A percentile compares a stretch with the other conserved stretches of the same genome.
Evolutionary conservation across 2,113 vertebrate genomes (phyloP).

Genomic region (Lagopus muta): DNA sequence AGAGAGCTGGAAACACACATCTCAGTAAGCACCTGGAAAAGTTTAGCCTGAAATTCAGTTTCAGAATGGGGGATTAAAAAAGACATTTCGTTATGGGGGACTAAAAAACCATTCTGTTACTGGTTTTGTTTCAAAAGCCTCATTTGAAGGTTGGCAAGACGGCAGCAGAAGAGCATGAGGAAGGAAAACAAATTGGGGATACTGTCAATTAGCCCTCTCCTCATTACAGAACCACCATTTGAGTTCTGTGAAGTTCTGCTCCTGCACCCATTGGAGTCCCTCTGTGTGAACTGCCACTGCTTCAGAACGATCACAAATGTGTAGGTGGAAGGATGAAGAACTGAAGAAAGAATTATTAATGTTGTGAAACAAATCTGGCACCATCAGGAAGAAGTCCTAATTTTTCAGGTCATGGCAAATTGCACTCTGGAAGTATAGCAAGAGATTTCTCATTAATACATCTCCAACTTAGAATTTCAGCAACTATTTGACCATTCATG

Average conservation of each 20-base stretch:
- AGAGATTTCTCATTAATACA: not conserved
- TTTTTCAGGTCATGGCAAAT: not conserved
- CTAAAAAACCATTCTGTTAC: not conserved
- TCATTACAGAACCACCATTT: not conserved
- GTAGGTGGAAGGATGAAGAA: not conserved
- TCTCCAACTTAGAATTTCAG: not conserved
- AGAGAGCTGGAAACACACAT: not conserved
- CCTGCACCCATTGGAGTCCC: not conserved
- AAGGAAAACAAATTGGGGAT: not conserved
- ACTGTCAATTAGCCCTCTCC: not conserved
- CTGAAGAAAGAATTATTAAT: not conserved
- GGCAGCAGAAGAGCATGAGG: not conserved
- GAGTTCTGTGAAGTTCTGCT: not conserved
- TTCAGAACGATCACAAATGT: not conserved
- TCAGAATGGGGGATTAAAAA: conserved; percentile 3
- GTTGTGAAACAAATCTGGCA: not conserved
- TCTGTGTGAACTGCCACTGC: not conserved
- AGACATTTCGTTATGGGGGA: not conserved
- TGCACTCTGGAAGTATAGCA: not conserved
- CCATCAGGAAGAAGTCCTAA: not conserved
- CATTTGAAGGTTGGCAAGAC: not conserved
- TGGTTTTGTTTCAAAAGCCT: not conserved
- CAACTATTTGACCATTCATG: not conserved
- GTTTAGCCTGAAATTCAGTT: not conserved
- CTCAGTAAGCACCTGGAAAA: not conserved